Base-by-base conservation (phyloP, 2,113 vertebrate species). In the Marmota monax region DNA sequence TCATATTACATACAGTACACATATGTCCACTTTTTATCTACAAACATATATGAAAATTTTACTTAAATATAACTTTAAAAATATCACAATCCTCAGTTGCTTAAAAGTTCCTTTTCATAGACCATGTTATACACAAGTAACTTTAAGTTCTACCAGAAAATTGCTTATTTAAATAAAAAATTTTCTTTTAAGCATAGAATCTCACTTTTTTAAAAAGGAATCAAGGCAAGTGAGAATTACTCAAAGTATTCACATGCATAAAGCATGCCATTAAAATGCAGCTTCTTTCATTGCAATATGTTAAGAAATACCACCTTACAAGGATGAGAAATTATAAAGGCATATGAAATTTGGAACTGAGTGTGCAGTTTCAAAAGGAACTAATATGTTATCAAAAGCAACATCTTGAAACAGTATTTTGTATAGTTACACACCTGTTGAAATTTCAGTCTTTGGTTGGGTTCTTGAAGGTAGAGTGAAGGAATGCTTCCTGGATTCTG, bases 151-250 rank as follows among this genome's bases (percentile, higher is more conserved):
- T 67, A 63, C 32, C 16, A 87, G 53, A 94, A 92, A 92, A 65
- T 7, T 72, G 7, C 32, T 95, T 85, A 72, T 89, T 56, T 45
- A 67, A 83, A 65, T 69, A 80, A 78, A 89, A 25, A 17, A 12
- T 56, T 89, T 76, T 85, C 32, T 65, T 70, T 90, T 80, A 91
- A 77, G 37, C 27, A 20, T 25, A 39, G 20, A 77, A 13, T 67
- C 14, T 92, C 34, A 91, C 48, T 61, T 56, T 69, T 87, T 88
- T 76, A 63, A 53, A 22, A 63, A 65, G 12, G 7, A 93, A 58
- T 80, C 45, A 95, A 93, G 12, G 39, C 22, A 84, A 88, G 39
- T 80, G 37, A 88, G 34, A 96, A 88, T 77, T 93, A 84, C 27
- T 96, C 11, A 95, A 72, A 79, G 51, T 29, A 65, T 74, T 58